A percentile compares a stretch with the other conserved stretches of the same genome.
Evolutionary conservation across 2,113 vertebrate species (phyloP).

Genomic region (Peromyscus maniculatus): DNA sequence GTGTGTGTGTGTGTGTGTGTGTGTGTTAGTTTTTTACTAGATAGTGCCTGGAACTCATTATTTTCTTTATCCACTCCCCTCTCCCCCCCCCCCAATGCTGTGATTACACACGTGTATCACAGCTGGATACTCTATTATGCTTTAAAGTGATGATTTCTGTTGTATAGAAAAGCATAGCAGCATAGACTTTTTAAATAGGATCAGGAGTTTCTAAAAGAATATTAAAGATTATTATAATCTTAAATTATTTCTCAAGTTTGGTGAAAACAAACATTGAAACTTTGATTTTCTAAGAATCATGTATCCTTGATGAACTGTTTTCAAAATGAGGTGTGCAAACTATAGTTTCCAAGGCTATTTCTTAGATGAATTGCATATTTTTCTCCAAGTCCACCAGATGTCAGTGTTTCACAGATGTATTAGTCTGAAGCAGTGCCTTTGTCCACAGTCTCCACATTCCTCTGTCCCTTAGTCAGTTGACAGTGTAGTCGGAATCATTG

Average conservation of each 20-base stretch:
- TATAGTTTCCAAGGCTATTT: not conserved
- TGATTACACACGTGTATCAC: not conserved
- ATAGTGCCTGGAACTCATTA: not conserved
- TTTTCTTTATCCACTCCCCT: not conserved
- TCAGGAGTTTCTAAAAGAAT: not conserved
- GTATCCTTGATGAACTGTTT: not conserved
- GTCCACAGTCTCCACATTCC: not conserved
- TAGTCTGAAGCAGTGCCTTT: not conserved
- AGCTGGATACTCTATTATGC: not conserved
- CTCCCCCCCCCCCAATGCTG: not conserved
- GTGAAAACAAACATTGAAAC: not conserved
- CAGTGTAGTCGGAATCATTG: not conserved
- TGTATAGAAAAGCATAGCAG: not conserved
- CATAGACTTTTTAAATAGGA: not conserved
- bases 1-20: not conserved
- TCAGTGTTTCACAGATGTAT: constrained; percentile 80
- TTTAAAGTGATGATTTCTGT: not conserved
- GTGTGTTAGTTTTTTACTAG: not conserved
- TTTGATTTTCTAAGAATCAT: not conserved
- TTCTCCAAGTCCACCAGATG: constrained; percentile 82
- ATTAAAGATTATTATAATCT: not conserved
- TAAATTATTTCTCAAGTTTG: constrained; percentile 10
- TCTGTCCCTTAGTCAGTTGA: not conserved
- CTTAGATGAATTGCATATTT: not conserved
- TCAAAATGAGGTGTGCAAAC: not conserved